Evolutionary conservation across 2,113 vertebrate genomes (phyloP).

Genomic region (Cathartes aura): DNA sequence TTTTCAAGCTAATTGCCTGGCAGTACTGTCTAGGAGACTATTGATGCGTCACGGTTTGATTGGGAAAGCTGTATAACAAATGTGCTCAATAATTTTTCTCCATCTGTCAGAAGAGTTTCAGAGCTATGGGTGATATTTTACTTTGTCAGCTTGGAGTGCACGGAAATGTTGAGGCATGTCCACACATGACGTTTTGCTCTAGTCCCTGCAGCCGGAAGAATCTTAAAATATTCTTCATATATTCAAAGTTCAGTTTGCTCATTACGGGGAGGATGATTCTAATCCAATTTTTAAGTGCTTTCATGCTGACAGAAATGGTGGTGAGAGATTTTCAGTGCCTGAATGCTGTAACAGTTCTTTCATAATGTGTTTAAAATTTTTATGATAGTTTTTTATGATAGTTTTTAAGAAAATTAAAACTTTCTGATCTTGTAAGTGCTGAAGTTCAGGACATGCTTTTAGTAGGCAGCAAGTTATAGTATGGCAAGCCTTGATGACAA

Average conservation of each 20-base stretch:
- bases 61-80: neutral
- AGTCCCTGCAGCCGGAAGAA: neutral
- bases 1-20: neutral
- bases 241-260: constrained; percentile 4
- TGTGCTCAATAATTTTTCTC: neutral
- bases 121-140: constrained; percentile 24
- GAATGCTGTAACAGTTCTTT: neutral
- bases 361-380: neutral
- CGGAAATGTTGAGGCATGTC: constrained; percentile 4
- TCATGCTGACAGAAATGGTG: neutral
- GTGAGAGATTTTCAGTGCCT: constrained; percentile 29
- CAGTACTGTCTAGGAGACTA: neutral
- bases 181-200: neutral
- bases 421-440: neutral
- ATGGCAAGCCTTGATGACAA: neutral
- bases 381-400: neutral
- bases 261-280: neutral
- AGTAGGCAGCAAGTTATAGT: neutral
- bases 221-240: neutral
- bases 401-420: neutral
- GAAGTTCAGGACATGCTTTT: neutral
- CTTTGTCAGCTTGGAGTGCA: neutral
- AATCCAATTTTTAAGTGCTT: neutral
- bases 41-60: accelerated
- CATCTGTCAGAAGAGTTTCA: neutral